Conservation (phyloP, 2,113 vertebrate genomes). For the Brachypodius melanocephalos region DNA sequence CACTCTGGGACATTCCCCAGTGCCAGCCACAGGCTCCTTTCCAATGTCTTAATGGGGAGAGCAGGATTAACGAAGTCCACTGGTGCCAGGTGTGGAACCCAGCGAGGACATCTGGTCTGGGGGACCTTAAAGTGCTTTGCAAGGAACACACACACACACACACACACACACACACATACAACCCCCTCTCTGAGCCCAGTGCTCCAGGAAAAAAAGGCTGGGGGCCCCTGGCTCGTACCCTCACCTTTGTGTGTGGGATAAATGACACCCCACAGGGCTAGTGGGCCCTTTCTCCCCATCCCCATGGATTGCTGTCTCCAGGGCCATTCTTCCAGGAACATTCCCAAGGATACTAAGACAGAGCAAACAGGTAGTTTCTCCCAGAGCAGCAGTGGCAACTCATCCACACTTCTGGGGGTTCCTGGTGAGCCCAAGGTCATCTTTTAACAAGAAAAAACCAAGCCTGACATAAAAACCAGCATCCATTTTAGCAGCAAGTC, state of each 20-base stretch:
- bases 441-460: background rate
- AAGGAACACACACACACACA: background rate
- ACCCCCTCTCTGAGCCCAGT: rapidly evolving
- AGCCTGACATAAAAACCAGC: background rate
- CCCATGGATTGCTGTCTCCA: background rate
- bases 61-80: background rate
- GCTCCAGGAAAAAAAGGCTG: background rate
- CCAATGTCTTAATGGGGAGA: rapidly evolving
- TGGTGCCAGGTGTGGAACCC: background rate
- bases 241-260: background rate
- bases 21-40: background rate
- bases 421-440: background rate
- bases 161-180: rapidly evolving
- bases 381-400: background rate
- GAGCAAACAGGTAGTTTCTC: background rate
- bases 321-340: background rate
- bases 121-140: constrained; percentile 49
- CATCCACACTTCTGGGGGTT: background rate
- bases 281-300: background rate
- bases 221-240: background rate
- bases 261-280: background rate
- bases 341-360: background rate
- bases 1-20: rapidly evolving
- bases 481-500: background rate
- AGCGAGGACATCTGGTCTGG: background rate